phyloP scores from a whole-genome alignment of 1,140 invertebrate species.

The Orchesella cincta region DNA sequence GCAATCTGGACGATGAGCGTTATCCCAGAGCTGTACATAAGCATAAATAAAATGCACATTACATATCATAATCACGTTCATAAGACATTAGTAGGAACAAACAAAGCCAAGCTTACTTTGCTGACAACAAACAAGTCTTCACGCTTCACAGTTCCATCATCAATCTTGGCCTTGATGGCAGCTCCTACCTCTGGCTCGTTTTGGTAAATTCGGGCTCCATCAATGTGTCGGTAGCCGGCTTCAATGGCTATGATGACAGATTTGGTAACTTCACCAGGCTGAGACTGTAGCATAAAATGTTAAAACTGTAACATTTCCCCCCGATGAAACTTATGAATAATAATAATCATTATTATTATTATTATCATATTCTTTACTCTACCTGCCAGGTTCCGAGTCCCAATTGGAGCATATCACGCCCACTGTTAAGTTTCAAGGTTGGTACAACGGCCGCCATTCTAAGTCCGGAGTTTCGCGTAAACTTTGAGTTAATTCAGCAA shows the following conservation, averaged over 20 bases:
- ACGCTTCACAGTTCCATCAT: constrained; percentile 70
- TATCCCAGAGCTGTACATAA: constrained; percentile 70
- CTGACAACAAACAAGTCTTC: constrained; percentile 60
- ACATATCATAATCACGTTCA: no score
- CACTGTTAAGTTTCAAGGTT: constrained; percentile 65
- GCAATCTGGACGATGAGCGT: constrained; percentile 65
- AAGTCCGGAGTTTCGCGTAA: not conserved
- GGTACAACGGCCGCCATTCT: constrained; percentile 56
- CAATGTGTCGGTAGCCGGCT: constrained; percentile 78
- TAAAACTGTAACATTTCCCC: constrained; percentile 45
- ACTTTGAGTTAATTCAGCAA: not conserved
- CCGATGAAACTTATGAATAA: not conserved
- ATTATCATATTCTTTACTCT: no score
- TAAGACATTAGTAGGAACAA: no score
- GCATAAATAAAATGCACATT: no score
- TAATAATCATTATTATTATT: constrained; percentile 20
- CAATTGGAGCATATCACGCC: constrained; percentile 66
- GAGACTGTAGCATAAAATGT: constrained; percentile 62
- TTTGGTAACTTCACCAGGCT: constrained; percentile 69
- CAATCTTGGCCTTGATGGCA: constrained; percentile 71
- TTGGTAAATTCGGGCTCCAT: constrained; percentile 75
- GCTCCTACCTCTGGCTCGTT: constrained; percentile 84
- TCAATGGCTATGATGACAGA: constrained; percentile 76
- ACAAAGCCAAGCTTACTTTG: constrained; percentile 58
- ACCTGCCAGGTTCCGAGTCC: constrained; percentile 81